Evolutionary conservation across 2,888 invertebrate species (phyloP).

Genomic region (Pristionchus arcanus): DNA sequence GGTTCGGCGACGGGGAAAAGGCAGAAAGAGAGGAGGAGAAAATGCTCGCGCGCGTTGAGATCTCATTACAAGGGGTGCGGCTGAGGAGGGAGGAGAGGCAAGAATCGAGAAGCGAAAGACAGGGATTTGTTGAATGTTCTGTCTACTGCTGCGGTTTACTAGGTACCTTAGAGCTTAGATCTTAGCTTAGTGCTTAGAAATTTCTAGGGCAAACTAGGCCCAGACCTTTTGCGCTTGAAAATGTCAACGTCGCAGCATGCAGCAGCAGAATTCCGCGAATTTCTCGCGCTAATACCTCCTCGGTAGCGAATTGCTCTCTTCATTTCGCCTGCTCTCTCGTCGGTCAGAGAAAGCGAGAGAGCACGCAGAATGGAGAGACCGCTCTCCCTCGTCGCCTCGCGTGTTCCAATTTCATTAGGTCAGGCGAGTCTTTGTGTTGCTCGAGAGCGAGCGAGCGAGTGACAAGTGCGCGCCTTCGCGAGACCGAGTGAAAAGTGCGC

Average conservation of each 20-base stretch:
- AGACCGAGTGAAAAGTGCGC: no score
- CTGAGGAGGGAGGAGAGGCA: background rate
- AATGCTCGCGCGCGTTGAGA: constrained; percentile 8
- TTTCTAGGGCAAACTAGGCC: no score
- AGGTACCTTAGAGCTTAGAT: no score
- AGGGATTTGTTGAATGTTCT: constrained; percentile 2
- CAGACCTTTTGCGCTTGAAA: no score
- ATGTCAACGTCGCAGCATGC: background rate
- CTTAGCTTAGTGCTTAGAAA: no score
- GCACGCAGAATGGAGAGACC: background rate
- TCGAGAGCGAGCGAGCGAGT: background rate
- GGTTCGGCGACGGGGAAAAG: background rate
- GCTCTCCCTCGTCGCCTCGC: background rate
- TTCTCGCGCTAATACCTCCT: constrained; percentile 4
- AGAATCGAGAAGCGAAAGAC: background rate
- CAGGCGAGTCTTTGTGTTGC: constrained; percentile 8
- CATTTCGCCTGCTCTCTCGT: background rate
- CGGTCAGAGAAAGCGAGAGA: background rate
- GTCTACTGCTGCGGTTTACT: no score
- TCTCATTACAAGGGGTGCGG: constrained; percentile 8
- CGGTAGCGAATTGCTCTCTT: background rate
- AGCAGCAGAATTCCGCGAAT: background rate
- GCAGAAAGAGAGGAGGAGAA: background rate
- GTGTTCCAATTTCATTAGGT: constrained; percentile 45
- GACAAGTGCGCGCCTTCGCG: background rate